phyloP scores from a whole-genome alignment of 2,113 vertebrate species.

The Epinephelus lanceolatus region DNA sequence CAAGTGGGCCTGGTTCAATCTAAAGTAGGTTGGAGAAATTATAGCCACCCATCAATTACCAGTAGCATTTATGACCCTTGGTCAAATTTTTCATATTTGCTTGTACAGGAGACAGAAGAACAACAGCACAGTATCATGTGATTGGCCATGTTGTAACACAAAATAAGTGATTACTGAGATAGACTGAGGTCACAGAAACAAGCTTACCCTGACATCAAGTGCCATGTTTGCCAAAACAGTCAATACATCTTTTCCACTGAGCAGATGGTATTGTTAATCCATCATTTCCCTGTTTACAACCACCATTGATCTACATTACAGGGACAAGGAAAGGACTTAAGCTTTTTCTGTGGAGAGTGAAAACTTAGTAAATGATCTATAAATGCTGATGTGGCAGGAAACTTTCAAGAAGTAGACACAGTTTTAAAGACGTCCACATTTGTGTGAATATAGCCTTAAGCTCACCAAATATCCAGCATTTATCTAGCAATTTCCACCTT shows the following conservation, averaged over 20 bases:
- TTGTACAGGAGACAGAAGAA: background rate
- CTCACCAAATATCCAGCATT: background rate
- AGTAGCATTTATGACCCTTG: background rate
- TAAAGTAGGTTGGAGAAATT: no score
- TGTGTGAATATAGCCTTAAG: background rate
- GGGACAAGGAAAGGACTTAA: background rate
- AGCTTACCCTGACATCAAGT: background rate
- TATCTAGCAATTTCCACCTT: background rate
- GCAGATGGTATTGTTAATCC: constrained; percentile 36
- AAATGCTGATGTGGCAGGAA: background rate
- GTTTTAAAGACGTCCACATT: background rate
- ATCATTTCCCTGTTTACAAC: constrained; percentile 29
- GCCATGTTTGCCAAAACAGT: background rate
- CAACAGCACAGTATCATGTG: background rate
- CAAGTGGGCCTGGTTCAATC: no score
- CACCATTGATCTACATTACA: constrained; percentile 14
- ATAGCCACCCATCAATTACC: background rate
- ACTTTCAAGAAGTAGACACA: background rate
- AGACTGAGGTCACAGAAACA: background rate
- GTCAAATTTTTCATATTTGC: background rate
- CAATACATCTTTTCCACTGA: background rate
- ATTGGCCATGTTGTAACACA: background rate
- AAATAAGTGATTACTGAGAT: background rate
- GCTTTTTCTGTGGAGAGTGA: constrained; percentile 1
- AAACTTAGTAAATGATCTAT: background rate